A percentile compares a stretch with the other conserved stretches of the same genome.
Evolutionary conservation across 1,140 invertebrate genomes (phyloP).

Genomic region (Nasonia longicornis): DNA sequence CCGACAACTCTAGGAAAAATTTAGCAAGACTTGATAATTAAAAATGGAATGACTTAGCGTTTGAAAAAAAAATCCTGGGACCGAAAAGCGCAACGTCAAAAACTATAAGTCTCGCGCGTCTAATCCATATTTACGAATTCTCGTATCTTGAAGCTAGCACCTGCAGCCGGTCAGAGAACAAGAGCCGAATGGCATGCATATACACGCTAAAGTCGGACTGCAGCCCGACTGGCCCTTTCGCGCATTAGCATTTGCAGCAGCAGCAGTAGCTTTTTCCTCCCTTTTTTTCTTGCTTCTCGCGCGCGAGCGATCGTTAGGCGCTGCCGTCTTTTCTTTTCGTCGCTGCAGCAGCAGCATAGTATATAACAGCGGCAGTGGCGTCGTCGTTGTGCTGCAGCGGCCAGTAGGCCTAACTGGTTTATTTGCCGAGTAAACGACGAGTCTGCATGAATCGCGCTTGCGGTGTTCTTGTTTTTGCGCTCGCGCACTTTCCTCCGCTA

Average conservation of each 20-base stretch:
- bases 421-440: conserved; percentile 29
- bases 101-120: neutral
- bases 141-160: neutral
- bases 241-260: conserved; percentile 12
- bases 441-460: conserved; percentile 24
- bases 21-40: too few species aligned
- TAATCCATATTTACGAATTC: conserved; percentile 24
- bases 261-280: neutral
- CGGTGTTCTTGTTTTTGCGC: conserved; percentile 12
- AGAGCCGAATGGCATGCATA: neutral
- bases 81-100: too few species aligned
- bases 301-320: neutral
- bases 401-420: neutral
- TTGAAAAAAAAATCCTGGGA: too few species aligned
- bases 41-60: too few species aligned
- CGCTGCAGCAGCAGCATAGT: too few species aligned
- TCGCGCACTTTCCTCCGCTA: neutral
- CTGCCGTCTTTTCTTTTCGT: neutral
- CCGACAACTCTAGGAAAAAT: too few species aligned
- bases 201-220: neutral
- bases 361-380: neutral
- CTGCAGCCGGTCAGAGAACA: neutral
- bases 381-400: neutral
- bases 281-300: neutral
- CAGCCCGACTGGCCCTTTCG: neutral